A percentile compares a stretch with the other conserved stretches of the same genome.
Conservation (phyloP, 2,113 vertebrate genomes). For the Aspiorhynchus laticeps region DNA sequence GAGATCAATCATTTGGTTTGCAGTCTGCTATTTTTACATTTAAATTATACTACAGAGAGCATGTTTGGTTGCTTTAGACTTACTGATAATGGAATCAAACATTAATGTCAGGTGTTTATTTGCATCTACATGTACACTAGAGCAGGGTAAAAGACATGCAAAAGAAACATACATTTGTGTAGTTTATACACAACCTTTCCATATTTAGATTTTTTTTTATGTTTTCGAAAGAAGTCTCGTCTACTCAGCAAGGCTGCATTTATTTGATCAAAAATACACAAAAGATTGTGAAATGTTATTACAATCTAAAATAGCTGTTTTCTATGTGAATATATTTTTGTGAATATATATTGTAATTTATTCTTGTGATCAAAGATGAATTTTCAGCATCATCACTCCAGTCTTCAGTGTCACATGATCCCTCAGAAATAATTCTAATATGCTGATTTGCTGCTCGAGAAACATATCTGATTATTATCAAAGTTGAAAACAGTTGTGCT, state of each 20-base stretch:
- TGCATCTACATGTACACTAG: background rate
- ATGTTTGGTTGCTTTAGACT: background rate
- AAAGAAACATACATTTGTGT: background rate
- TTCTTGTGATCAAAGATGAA: no score
- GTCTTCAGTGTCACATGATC: no score
- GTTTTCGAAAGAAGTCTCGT: background rate
- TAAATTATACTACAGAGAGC: background rate
- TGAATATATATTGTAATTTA: no score
- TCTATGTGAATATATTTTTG: no score
- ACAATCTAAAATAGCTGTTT: no score
- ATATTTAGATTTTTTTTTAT: background rate
- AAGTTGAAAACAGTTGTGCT: background rate
- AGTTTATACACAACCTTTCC: background rate
- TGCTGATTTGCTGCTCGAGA: background rate
- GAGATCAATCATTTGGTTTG: background rate
- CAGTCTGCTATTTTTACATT: conserved; percentile 59
- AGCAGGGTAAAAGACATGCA: background rate
- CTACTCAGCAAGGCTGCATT: background rate
- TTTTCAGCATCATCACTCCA: no score
- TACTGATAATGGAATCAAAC: conserved; percentile 1
- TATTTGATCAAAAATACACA: background rate
- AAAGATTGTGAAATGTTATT: background rate
- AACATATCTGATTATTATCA: background rate
- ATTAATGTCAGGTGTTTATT: background rate
- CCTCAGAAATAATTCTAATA: background rate